Percentiles rank a stretch among this genome's conserved stretches.
These are phyloP conservation scores for Prionchulus punctatus DNA, from an alignment of 2,888 invertebrate species.

Conservation along the genomic window DNA sequence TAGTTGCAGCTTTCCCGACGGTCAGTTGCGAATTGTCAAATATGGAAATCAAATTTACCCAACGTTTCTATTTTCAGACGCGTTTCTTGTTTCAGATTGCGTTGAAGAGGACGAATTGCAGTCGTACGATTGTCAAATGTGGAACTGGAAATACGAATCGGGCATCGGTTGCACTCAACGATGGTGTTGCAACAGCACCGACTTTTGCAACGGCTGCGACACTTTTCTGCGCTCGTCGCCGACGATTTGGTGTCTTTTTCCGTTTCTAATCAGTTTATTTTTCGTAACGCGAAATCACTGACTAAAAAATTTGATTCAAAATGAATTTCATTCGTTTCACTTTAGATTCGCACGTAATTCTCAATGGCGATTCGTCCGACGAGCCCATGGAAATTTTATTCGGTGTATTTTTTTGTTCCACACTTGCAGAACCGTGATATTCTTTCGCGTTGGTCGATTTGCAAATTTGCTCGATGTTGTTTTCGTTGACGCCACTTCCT, in stretches of 20 bases:
- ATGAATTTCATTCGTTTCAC: neutral
- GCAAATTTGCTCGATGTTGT: neutral
- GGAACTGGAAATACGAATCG: neutral
- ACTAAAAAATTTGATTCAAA: neutral
- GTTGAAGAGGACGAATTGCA: neutral
- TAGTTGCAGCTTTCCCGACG: neutral
- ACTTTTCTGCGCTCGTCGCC: too few relatives aligned
- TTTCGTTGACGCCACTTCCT: conserved; percentile 1
- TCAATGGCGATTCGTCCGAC: neutral
- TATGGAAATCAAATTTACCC: too few relatives aligned
- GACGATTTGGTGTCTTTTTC: too few relatives aligned
- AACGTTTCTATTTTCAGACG: too few relatives aligned
- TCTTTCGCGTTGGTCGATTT: neutral
- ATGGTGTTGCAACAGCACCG: neutral
- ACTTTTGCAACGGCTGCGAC: neutral
- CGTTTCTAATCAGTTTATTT: too few relatives aligned
- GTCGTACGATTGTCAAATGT: neutral
- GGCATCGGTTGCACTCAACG: neutral
- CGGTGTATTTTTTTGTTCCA: neutral
- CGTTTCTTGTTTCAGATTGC: neutral
- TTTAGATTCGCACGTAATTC: neutral
- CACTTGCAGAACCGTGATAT: neutral
- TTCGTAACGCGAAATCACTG: too few relatives aligned
- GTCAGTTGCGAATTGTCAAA: too few relatives aligned
- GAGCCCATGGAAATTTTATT: neutral